These are phyloP conservation scores for Melieria crassipennis DNA, from an alignment of 2,888 invertebrate species.

Conservation along the genomic window DNA sequence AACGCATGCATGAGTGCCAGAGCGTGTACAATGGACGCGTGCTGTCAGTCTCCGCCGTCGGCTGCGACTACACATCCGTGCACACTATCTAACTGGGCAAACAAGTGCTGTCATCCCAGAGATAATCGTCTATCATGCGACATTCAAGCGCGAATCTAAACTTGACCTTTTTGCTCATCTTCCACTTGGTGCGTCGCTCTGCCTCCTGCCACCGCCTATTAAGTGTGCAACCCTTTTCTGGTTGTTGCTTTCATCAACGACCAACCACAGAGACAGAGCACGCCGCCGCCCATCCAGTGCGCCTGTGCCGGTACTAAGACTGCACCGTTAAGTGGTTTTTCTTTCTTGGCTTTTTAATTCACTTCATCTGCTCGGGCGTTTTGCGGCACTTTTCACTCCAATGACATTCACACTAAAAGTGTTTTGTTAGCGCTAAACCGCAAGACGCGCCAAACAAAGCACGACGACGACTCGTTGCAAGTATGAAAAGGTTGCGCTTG, in stretches of 20 bases:
- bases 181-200: neutral
- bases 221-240: neutral
- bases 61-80: too few species aligned
- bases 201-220: neutral
- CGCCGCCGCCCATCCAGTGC: neutral
- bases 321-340: constrained; percentile 12
- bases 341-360: constrained; percentile 6
- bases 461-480: constrained; percentile 8
- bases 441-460: constrained; percentile 5
- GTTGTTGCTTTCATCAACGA: constrained; percentile 40
- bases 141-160: constrained; percentile 39
- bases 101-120: too few species aligned
- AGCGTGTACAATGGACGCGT: too few species aligned
- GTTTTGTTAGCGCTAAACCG: constrained; percentile 17
- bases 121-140: constrained; percentile 21
- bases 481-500: constrained; percentile 25
- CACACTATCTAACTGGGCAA: too few species aligned
- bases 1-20: too few species aligned
- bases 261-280: neutral
- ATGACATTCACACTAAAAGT: constrained; percentile 14
- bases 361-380: constrained; percentile 6
- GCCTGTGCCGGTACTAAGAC: neutral
- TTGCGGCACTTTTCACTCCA: neutral
- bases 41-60: too few species aligned
- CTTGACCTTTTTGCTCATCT: constrained; percentile 49